phyloP scores from a whole-genome alignment of 2,797 vertebrate species.

The Acrossocheilus wenchowensis region DNA sequence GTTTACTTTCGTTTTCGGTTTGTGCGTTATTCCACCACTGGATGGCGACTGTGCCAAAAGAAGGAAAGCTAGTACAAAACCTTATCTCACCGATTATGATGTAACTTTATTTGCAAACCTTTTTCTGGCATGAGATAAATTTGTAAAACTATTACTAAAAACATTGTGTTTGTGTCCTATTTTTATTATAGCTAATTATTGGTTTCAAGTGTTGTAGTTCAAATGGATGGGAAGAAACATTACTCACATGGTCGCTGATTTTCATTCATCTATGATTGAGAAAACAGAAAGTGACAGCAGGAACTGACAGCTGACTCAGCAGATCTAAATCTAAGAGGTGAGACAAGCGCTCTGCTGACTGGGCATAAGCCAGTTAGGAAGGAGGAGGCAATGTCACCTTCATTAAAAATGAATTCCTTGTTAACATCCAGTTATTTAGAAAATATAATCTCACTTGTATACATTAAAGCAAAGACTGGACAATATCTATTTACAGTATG shows the following conservation, averaged over 20 bases:
- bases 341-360: background rate
- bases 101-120: background rate
- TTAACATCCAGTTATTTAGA: background rate
- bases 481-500: background rate
- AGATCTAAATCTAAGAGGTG: slow-evolving; percentile 18
- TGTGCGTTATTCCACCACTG: background rate
- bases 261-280: background rate
- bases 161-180: too few species aligned
- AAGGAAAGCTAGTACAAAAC: background rate
- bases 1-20: background rate
- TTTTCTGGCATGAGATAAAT: background rate
- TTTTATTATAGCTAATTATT: too few species aligned
- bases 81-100: background rate
- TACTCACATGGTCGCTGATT: background rate
- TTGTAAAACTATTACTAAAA: background rate
- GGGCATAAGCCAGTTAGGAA: background rate
- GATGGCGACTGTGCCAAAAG: background rate
- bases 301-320: slow-evolving; percentile 20
- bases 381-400: slow-evolving; percentile 18
- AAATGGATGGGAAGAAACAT: background rate
- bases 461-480: background rate
- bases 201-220: background rate
- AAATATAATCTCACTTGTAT: background rate
- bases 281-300: slow-evolving; percentile 6
- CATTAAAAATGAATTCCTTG: background rate